Percentiles rank a stretch among this genome's conserved stretches.
Evolutionary conservation across 23 tunicate genomes (phyloP).

Genomic region (Botrylloides violaceus): DNA sequence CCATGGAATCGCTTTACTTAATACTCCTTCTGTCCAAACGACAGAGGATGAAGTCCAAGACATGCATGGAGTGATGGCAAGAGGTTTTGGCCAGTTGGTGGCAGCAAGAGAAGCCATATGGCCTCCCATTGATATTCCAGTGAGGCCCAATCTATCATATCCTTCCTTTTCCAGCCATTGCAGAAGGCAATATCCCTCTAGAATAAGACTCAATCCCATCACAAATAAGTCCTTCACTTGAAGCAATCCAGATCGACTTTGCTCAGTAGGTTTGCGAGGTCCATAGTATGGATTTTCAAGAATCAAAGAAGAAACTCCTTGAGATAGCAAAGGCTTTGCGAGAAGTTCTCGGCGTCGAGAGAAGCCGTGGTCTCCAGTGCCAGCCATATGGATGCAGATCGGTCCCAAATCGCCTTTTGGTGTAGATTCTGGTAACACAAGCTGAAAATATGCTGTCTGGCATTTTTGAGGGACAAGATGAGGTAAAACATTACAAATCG

Average conservation of each 20-base stretch:
- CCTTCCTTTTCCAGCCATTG: slow-evolving; percentile 77
- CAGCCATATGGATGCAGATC: slow-evolving; percentile 96
- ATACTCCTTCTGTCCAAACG: slow-evolving; percentile 90
- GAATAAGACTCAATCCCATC: slow-evolving; percentile 72
- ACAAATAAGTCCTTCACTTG: slow-evolving; percentile 80
- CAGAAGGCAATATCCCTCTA: slow-evolving; percentile 66
- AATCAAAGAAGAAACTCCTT: slow-evolving; percentile 56
- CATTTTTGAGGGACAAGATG: slow-evolving; percentile 47
- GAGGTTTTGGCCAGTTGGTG: slow-evolving; percentile 76
- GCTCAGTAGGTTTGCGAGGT: slow-evolving; percentile 70
- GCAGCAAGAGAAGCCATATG: slow-evolving; percentile 96
- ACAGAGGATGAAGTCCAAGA: slow-evolving; percentile 95
- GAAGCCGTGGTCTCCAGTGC: slow-evolving; percentile 96
- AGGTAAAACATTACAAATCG: slow-evolving; percentile 40
- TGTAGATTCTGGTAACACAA: slow-evolving; percentile 43
- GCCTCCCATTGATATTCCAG: slow-evolving; percentile 97
- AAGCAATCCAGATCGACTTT: slow-evolving; percentile 56
- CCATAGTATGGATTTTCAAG: slow-evolving; percentile 95
- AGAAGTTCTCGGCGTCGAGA: slow-evolving; percentile 69
- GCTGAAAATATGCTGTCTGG: slow-evolving; percentile 57
- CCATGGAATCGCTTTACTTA: slow-evolving; percentile 82
- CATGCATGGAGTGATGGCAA: slow-evolving; percentile 83
- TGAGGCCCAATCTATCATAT: slow-evolving; percentile 80
- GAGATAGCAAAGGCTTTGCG: slow-evolving; percentile 76
- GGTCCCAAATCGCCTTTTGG: slow-evolving; percentile 14